These are phyloP conservation scores for Arrhopalites spinosus DNA, from an alignment of 2,888 invertebrate genomes.

Conservation along the genomic window DNA sequence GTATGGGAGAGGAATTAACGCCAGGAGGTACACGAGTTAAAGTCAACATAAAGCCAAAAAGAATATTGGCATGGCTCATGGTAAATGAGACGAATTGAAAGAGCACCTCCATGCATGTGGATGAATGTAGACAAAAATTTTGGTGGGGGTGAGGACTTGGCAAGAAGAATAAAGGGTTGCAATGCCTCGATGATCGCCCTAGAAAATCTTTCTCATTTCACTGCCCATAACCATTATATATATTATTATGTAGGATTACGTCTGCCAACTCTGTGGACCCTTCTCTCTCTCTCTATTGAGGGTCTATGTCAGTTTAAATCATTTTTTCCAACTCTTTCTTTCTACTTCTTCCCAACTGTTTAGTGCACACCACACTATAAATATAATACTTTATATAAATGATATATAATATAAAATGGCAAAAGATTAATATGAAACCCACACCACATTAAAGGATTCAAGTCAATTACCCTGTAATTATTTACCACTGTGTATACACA, in stretches of 20 bases:
- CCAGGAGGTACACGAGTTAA: not conserved
- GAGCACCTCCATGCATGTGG: not conserved
- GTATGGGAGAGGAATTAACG: not conserved
- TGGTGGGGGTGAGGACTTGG: no score
- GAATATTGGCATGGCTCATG: not conserved
- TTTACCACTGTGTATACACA: no score
- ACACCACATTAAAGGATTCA: no score
- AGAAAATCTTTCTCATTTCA: conserved; percentile 32
- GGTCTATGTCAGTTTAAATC: no score
- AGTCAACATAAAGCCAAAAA: no score
- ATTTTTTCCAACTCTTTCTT: no score
- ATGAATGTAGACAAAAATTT: no score
- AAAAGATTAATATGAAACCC: no score
- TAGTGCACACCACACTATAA: not conserved
- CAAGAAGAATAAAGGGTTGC: not conserved
- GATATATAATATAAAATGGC: no score
- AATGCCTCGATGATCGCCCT: conserved; percentile 28
- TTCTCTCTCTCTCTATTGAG: not conserved
- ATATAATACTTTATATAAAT: no score
- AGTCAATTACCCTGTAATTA: no score
- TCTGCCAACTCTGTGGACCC: not conserved
- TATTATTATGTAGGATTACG: not conserved
- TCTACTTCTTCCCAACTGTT: no score
- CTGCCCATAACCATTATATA: conserved; percentile 13
- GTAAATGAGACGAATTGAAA: conserved; percentile 18